Percentiles rank a stretch among this genome's conserved stretches.
Evolutionary conservation across 1,140 invertebrate species (phyloP).

Genomic region (Idris sp.): DNA sequence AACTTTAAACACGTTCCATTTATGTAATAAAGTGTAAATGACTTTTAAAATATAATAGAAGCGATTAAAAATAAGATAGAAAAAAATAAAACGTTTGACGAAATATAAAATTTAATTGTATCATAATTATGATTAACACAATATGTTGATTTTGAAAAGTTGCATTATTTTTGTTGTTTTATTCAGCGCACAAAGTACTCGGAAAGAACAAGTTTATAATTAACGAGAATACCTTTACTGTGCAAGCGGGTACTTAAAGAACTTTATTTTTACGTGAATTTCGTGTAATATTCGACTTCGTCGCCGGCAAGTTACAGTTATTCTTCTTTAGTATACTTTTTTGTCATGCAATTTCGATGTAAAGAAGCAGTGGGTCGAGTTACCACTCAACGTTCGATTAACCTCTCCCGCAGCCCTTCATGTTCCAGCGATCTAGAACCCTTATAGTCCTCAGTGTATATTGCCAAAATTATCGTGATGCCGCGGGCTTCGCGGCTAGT

Average conservation of each 20-base stretch:
- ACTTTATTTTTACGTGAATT: conserved; percentile 50
- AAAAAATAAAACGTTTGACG: too few species aligned
- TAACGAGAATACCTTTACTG: conserved; percentile 33
- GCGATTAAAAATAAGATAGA: too few species aligned
- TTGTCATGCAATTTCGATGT: conserved; percentile 41
- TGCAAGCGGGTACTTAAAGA: conserved; percentile 37
- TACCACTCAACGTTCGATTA: conserved; percentile 68
- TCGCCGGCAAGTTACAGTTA: conserved; percentile 38
- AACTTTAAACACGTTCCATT: too few species aligned
- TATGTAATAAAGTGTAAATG: too few species aligned
- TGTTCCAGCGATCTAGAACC: conserved; percentile 50
- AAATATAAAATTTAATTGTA: conserved; percentile 5
- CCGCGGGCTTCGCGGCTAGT: conserved; percentile 65
- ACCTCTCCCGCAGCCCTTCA: conserved; percentile 51
- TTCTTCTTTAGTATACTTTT: conserved; percentile 45
- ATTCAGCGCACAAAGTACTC: conserved; percentile 32
- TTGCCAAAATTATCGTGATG: conserved; percentile 68
- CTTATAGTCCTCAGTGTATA: conserved; percentile 59
- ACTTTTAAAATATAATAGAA: too few species aligned
- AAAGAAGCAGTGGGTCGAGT: conserved; percentile 48
- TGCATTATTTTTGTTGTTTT: conserved; percentile 30
- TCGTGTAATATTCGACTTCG: conserved; percentile 37
- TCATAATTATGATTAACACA: conserved; percentile 16
- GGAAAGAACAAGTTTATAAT: conserved; percentile 43
- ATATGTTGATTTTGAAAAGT: conserved; percentile 32